Percentiles rank a stretch among this genome's conserved stretches.
Evolutionary conservation across 2,113 vertebrate genomes (phyloP).

Genomic region (Apus apus): DNA sequence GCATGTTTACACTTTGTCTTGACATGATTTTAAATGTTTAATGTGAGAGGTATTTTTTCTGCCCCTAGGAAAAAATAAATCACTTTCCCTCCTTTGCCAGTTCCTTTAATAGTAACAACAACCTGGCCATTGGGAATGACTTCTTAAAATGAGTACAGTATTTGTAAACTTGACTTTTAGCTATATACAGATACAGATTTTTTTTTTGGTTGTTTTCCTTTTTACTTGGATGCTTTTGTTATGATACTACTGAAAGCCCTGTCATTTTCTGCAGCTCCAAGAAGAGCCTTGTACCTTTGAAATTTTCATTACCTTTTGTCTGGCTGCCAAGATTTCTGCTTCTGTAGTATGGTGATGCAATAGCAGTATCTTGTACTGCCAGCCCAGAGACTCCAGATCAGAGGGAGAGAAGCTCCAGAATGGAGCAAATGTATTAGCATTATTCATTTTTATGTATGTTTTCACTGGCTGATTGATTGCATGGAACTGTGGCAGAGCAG

Average conservation of each 20-base stretch:
- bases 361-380: not conserved
- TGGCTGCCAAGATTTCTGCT: constrained; percentile 34
- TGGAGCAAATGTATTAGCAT: not conserved
- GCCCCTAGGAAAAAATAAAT: not conserved
- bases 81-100: not conserved
- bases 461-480: not conserved
- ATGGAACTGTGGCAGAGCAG: not conserved
- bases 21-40: constrained; percentile 41
- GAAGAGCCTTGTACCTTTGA: constrained; percentile 63
- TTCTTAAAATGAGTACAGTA: not conserved
- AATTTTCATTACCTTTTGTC: constrained; percentile 69
- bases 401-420: not conserved
- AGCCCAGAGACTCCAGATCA: not conserved
- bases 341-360: not conserved
- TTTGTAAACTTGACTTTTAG: constrained; percentile 19
- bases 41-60: constrained; percentile 19
- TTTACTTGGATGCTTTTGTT: constrained; percentile 49
- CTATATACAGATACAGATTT: not conserved
- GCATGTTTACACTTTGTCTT: constrained; percentile 32
- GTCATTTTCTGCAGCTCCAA: constrained; percentile 43
- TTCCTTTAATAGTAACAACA: not conserved
- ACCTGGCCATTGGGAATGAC: not conserved
- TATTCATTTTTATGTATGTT: not conserved
- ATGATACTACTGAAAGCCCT: constrained; percentile 24
- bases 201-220: not conserved